These are phyloP conservation scores for Opisthocomus hoazin DNA, from an alignment of 2,113 vertebrate species.

Conservation along the genomic window DNA sequence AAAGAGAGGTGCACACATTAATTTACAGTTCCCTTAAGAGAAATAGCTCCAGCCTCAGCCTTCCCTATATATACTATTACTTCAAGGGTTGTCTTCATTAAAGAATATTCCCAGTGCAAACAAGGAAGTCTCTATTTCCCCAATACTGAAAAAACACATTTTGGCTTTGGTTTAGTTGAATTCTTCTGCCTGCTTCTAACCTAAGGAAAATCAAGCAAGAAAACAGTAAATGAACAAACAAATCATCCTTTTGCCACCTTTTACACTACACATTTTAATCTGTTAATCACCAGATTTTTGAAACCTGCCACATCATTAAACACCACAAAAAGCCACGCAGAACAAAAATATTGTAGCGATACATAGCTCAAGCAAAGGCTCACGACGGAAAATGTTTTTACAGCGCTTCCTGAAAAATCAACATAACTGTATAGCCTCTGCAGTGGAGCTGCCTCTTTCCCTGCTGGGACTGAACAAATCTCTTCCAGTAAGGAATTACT, in stretches of 20 bases:
- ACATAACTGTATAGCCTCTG: background rate
- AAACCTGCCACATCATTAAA: background rate
- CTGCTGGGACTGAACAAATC: background rate
- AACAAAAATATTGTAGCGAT: background rate
- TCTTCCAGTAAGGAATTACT: background rate
- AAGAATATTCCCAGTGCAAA: conserved; percentile 24
- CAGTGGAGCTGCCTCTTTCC: background rate
- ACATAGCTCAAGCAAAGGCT: background rate
- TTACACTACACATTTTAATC: background rate
- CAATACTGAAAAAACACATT: background rate
- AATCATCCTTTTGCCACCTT: background rate
- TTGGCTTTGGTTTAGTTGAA: background rate
- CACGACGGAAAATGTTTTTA: background rate
- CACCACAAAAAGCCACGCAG: background rate
- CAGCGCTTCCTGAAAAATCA: background rate
- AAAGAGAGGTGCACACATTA: background rate
- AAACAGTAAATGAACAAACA: background rate
- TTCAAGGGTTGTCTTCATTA: background rate
- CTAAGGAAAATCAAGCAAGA: background rate
- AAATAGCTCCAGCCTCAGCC: background rate
- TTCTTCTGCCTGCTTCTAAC: background rate
- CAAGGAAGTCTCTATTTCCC: conserved; percentile 3
- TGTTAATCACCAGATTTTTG: background rate
- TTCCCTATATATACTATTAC: background rate
- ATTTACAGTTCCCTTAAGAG: background rate